A percentile compares a stretch with the other conserved stretches of the same genome.
Evolutionary conservation across 2,888 invertebrate genomes (phyloP).

Genomic region (Aporophyla lueneburgensis): DNA sequence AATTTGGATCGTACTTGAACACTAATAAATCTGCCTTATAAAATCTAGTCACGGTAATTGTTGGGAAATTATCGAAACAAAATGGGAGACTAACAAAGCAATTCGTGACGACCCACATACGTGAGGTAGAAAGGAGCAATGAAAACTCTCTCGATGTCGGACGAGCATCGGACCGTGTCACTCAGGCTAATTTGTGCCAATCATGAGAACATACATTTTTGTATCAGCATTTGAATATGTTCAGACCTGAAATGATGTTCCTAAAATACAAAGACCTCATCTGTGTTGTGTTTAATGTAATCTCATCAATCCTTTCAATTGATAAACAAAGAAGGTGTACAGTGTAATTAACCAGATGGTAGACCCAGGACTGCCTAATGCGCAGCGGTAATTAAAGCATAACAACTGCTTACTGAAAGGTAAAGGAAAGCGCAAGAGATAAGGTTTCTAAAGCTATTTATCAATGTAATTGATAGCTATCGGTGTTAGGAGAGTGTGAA

Average conservation of each 20-base stretch:
- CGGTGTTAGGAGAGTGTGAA: constrained; percentile 84
- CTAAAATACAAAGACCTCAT: constrained; percentile 1
- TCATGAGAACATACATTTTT: constrained; percentile 57
- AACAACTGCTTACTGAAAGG: constrained; percentile 52
- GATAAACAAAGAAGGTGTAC: constrained; percentile 24
- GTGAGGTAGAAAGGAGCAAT: constrained; percentile 77
- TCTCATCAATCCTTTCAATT: constrained; percentile 20
- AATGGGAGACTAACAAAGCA: constrained; percentile 81
- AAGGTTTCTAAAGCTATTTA: constrained; percentile 80
- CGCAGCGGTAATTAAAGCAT: constrained; percentile 36
- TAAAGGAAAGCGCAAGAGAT: constrained; percentile 74
- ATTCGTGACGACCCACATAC: constrained; percentile 85
- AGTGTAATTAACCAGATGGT: constrained; percentile 29
- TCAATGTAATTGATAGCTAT: constrained; percentile 84
- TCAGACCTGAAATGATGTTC: not conserved
- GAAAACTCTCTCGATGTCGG: constrained; percentile 78
- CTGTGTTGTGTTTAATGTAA: not conserved
- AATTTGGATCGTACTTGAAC: constrained; percentile 16
- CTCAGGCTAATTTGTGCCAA: constrained; percentile 73
- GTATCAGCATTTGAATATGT: constrained; percentile 10
- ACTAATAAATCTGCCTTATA: constrained; percentile 22
- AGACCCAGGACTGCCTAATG: constrained; percentile 26
- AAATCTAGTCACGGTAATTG: constrained; percentile 53
- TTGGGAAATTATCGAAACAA: constrained; percentile 68
- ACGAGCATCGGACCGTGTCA: constrained; percentile 78